Base-by-base conservation (phyloP, 1,140 invertebrate species). In the Druon quercuslanigerum region DNA sequence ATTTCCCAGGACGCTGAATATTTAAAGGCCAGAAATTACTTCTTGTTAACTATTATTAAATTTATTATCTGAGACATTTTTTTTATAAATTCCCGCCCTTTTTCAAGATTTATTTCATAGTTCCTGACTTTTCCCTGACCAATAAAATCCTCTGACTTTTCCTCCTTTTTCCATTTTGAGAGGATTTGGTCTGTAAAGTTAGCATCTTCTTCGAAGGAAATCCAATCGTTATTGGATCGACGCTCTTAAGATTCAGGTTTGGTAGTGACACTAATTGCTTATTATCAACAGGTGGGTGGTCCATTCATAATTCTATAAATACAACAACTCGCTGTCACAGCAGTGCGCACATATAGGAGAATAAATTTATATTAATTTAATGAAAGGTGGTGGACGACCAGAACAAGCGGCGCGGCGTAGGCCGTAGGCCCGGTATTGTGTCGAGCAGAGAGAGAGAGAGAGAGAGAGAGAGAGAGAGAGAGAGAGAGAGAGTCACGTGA, bases 401-500 rank as follows among this genome's bases (percentile, higher is more conserved):
- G n/a, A 0, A 46, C 40, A 46, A 46, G 40, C 40, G 40, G 5
- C 8, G 25, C 25, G 40, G 20, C 54, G 54, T 56, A 56, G 25
- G 25, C 25, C 5, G 25, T 33, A 33, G 25, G 25, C 25, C 25
- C 9, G 54, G 60, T 66, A 66, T 66, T 66, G 60, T 66, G 60
- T 66, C 60, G 25, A 66, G 60, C 60, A 66, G 25, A 33, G 25
- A 33, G 25, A 33, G 25, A 33, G 25, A 33, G 25, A 33, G n/a
- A n/a, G n/a, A n/a, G n/a, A n/a, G n/a, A n/a, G 25, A 25, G 25
- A 25, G 25, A 25, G 25, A 25, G 25, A 25, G 25, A 25, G 25
- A 33, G 25, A 33, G 25, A 33, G 25, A 14, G 12, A 73, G 51
- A 73, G 83, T 89, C 89, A 90, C 88, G 89, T 90, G 89, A 88